Conservation (phyloP, 2,888 invertebrate genomes). For the Callyntrura sp. region DNA sequence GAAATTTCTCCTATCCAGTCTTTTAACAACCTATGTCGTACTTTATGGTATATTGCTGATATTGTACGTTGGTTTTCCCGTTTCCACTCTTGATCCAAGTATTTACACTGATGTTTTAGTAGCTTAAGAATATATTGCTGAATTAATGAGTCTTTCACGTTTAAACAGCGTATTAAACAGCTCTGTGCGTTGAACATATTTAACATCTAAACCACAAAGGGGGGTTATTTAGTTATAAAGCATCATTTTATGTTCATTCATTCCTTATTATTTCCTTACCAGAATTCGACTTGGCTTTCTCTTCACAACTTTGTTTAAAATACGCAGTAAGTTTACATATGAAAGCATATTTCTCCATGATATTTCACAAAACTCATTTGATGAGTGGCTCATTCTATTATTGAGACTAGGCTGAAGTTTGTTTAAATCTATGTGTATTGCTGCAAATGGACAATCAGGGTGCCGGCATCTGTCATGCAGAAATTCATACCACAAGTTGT, state of each 20-base stretch:
- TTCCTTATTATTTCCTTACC: constrained; percentile 38
- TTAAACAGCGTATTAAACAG: constrained; percentile 25
- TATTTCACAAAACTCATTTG: not conserved
- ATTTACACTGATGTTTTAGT: constrained; percentile 44
- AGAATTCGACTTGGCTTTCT: constrained; percentile 60
- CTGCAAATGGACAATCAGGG: constrained; percentile 18
- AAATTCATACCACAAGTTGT: not conserved
- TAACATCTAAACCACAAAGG: constrained; percentile 45
- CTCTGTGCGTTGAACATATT: constrained; percentile 53
- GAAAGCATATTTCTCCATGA: constrained; percentile 54
- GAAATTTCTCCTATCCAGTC: constrained; percentile 63
- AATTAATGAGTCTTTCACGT: constrained; percentile 42
- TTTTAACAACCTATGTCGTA: constrained; percentile 62
- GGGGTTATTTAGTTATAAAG: not conserved
- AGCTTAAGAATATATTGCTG: constrained; percentile 65
- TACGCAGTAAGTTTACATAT: constrained; percentile 45
- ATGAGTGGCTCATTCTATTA: not conserved
- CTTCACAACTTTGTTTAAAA: constrained; percentile 61
- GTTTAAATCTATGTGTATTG: constrained; percentile 2
- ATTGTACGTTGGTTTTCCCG: constrained; percentile 42
- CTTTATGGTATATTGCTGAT: constrained; percentile 64
- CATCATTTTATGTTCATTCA: not conserved
- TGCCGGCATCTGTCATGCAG: not conserved
- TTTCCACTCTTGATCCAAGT: constrained; percentile 57
- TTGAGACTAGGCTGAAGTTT: not conserved